These are phyloP conservation scores for Ardeotis arabs DNA, from an alignment of 2,113 vertebrate species.

Conservation along the genomic window DNA sequence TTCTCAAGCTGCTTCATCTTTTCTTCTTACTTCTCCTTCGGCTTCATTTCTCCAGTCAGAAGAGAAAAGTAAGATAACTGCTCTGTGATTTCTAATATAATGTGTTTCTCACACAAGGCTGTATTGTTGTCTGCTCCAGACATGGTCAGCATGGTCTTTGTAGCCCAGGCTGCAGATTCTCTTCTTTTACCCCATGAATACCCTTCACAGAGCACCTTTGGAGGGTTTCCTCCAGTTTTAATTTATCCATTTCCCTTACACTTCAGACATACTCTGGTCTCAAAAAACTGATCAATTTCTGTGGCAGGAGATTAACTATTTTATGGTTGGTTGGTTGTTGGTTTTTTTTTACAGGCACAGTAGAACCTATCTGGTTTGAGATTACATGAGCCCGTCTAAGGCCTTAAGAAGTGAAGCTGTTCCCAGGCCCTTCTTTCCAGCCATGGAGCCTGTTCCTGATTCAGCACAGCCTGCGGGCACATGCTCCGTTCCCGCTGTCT, in stretches of 20 bases:
- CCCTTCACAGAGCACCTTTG: neutral
- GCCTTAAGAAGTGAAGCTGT: neutral
- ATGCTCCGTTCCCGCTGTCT: fast-evolving
- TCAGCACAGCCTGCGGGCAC: neutral
- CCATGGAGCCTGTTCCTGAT: neutral
- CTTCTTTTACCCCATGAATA: neutral
- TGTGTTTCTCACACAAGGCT: fast-evolving
- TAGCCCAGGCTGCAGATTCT: neutral
- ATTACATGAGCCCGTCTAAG: neutral
- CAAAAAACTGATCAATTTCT: neutral
- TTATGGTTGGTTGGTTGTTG: neutral
- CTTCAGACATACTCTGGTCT: neutral
- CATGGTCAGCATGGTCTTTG: neutral
- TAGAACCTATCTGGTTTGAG: neutral
- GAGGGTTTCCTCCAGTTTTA: neutral
- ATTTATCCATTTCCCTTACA: neutral
- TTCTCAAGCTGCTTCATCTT: neutral
- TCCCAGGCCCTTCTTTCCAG: neutral
- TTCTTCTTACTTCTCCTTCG: neutral
- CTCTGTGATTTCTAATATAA: neutral
- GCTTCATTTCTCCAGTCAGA: neutral
- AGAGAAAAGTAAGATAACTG: neutral
- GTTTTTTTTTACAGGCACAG: neutral
- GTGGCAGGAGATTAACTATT: neutral
- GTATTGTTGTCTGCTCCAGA: neutral